Evolutionary conservation across 2,797 vertebrate species (phyloP).

Genomic region (Buceros bicornis): DNA sequence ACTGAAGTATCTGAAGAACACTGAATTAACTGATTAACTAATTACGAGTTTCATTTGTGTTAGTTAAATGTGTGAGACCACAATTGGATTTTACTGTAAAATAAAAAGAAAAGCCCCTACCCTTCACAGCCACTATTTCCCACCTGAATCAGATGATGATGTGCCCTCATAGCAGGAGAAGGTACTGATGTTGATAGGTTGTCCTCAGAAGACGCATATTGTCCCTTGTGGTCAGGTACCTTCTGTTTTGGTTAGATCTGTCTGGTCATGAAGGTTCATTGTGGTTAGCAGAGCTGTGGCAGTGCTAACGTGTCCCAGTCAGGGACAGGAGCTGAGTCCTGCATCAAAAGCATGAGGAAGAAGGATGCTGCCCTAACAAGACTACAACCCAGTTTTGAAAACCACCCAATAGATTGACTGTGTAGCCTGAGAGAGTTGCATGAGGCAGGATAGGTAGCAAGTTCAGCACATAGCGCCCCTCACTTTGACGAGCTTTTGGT

Average conservation of each 20-base stretch:
- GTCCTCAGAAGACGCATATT: background rate
- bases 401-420: background rate
- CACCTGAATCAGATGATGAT: background rate
- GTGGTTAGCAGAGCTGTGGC: background rate
- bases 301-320: rapidly evolving
- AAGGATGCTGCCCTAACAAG: background rate
- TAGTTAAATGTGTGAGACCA: background rate
- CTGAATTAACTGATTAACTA: background rate
- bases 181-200: background rate
- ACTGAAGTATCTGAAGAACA: background rate
- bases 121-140: background rate
- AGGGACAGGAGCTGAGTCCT: background rate
- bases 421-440: background rate
- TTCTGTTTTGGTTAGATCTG: background rate
- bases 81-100: background rate
- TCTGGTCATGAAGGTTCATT: background rate
- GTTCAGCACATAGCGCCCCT: background rate
- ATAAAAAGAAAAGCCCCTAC: background rate
- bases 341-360: background rate
- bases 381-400: background rate
- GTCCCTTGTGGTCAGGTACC: background rate
- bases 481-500: slow-evolving; percentile 20
- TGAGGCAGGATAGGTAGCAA: background rate
- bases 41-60: background rate
- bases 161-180: background rate